Evolutionary conservation across 2,888 invertebrate species (phyloP).

Genomic region (Ophioninae sp.): DNA sequence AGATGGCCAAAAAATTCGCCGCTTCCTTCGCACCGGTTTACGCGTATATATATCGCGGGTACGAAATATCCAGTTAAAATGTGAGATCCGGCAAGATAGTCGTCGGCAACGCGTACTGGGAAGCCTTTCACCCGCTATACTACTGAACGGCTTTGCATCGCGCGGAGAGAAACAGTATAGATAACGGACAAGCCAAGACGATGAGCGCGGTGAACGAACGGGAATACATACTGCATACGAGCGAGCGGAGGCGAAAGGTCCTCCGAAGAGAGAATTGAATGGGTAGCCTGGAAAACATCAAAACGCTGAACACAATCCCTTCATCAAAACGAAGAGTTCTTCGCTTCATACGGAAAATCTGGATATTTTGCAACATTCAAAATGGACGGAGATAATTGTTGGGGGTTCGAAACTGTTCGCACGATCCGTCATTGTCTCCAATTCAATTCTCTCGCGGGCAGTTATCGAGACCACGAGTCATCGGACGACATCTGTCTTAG

Average conservation of each 20-base stretch:
- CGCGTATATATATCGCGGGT: background rate
- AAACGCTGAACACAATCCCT: background rate
- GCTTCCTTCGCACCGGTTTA: background rate
- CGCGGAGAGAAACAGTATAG: constrained; percentile 18
- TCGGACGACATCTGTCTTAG: background rate
- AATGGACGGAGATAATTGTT: background rate
- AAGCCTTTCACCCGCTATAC: constrained; percentile 60
- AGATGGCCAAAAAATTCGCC: background rate
- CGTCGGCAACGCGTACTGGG: constrained; percentile 45
- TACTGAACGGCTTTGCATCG: constrained; percentile 36
- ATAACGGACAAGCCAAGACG: constrained; percentile 47
- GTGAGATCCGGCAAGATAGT: constrained; percentile 17
- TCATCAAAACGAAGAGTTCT: background rate
- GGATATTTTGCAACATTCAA: background rate
- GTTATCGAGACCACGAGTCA: background rate
- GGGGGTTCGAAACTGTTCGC: background rate
- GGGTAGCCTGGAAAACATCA: constrained; percentile 28
- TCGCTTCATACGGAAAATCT: background rate
- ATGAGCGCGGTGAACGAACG: constrained; percentile 59
- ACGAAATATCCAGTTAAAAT: constrained; percentile 18
- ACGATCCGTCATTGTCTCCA: background rate
- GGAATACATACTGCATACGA: constrained; percentile 41
- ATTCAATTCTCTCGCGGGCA: constrained; percentile 30
- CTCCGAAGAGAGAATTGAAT: constrained; percentile 34
- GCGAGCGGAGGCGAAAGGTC: constrained; percentile 19